These are phyloP conservation scores for Lymantria dispar DNA, from an alignment of 2,888 invertebrate species.

Conservation along the genomic window DNA sequence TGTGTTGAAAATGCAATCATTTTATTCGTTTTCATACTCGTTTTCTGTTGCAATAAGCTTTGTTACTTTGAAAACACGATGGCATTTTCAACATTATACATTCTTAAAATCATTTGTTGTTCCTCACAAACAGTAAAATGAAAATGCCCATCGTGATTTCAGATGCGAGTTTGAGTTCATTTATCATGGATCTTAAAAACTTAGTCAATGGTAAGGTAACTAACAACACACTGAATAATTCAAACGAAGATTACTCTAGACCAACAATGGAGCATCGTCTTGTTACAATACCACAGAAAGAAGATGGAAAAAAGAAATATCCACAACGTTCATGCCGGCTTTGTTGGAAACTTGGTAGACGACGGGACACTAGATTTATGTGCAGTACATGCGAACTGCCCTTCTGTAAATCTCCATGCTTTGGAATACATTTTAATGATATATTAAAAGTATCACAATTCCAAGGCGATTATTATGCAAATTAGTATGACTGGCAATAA, in stretches of 20 bases:
- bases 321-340: slow-evolving; percentile 78
- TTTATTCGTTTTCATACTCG: slow-evolving; percentile 59
- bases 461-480: slow-evolving; percentile 73
- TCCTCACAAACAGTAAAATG: slow-evolving; percentile 48
- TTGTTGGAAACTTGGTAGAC: slow-evolving; percentile 75
- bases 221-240: slow-evolving; percentile 58
- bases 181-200: slow-evolving; percentile 78
- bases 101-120: slow-evolving; percentile 32
- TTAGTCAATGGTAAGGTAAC: slow-evolving; percentile 75
- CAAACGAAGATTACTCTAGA: slow-evolving; percentile 56
- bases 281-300: slow-evolving; percentile 78
- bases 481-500: slow-evolving; percentile 43
- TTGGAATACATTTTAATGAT: slow-evolving; percentile 75
- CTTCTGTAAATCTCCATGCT: slow-evolving; percentile 77
- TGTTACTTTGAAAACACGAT: slow-evolving; percentile 77
- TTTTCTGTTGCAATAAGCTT: slow-evolving; percentile 70
- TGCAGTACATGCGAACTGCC: slow-evolving; percentile 75
- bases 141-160: slow-evolving; percentile 83
- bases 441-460: slow-evolving; percentile 70
- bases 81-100: slow-evolving; percentile 78
- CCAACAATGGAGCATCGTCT: slow-evolving; percentile 67
- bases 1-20: slow-evolving; percentile 82
- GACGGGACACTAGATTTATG: slow-evolving; percentile 78
- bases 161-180: slow-evolving; percentile 77
- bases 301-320: slow-evolving; percentile 80